A percentile compares a stretch with the other conserved stretches of the same genome.
phyloP scores from a whole-genome alignment of 2,888 invertebrate genomes.

The Perizoma flavofasciatum region DNA sequence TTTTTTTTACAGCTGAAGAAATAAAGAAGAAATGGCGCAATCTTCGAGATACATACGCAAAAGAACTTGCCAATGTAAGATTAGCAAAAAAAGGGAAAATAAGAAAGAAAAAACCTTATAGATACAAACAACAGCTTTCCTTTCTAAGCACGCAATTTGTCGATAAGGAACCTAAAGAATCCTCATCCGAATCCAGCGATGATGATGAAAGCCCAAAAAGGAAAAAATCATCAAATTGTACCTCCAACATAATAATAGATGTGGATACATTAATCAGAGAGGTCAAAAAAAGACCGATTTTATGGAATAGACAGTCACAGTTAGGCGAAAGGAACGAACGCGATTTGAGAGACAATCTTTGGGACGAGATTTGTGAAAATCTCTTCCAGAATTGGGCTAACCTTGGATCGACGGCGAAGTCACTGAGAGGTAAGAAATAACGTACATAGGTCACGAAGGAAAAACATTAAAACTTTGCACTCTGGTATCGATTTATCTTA shows the following conservation, averaged over 20 bases:
- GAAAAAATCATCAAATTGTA: background rate
- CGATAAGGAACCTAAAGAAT: background rate
- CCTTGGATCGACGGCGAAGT: slow-evolving; percentile 7
- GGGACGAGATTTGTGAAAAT: slow-evolving; percentile 17
- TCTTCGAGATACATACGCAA: slow-evolving; percentile 22
- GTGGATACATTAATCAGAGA: slow-evolving; percentile 11
- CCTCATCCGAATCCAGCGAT: slow-evolving; percentile 3
- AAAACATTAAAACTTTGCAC: too few species aligned
- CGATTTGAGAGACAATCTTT: background rate
- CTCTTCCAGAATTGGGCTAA: slow-evolving; percentile 18
- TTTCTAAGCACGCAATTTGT: slow-evolving; percentile 14
- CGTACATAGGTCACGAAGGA: background rate
- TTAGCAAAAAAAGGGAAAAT: slow-evolving; percentile 19
- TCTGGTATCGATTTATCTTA: too few species aligned
- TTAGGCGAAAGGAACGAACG: slow-evolving; percentile 8
- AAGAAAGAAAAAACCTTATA: slow-evolving; percentile 18
- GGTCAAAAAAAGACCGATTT: slow-evolving; percentile 15
- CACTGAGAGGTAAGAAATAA: slow-evolving; percentile 16
- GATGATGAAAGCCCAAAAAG: background rate
- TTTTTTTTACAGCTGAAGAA: slow-evolving; percentile 21
- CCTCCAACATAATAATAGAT: slow-evolving; percentile 2
- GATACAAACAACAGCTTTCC: slow-evolving; percentile 6
- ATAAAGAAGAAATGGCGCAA: slow-evolving; percentile 32
- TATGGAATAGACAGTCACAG: slow-evolving; percentile 22
- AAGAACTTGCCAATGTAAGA: slow-evolving; percentile 21